Percentiles rank a stretch among this genome's conserved stretches.
Evolutionary conservation across 1,140 invertebrate genomes (phyloP).

Genomic region (Stegodyphus dumicola): DNA sequence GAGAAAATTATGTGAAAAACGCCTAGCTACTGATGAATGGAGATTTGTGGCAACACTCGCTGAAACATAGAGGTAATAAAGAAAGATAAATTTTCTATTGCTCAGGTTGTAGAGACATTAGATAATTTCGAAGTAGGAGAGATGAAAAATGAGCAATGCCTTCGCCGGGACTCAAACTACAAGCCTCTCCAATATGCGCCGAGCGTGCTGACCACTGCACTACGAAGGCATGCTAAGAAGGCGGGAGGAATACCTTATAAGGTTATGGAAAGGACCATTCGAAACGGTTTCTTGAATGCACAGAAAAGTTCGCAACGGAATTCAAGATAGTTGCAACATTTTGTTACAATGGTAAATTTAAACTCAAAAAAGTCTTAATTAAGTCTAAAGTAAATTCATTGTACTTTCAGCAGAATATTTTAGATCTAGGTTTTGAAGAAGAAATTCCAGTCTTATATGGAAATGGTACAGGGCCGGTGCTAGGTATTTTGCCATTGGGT

Average conservation of each 20-base stretch:
- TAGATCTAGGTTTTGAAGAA: too few relatives aligned
- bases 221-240: too few relatives aligned
- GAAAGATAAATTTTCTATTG: background rate
- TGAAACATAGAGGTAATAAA: background rate
- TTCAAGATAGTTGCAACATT: background rate
- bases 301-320: background rate
- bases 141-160: too few relatives aligned
- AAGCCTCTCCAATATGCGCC: too few relatives aligned
- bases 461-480: background rate
- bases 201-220: too few relatives aligned
- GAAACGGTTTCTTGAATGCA: background rate
- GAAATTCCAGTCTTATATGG: too few relatives aligned
- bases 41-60: background rate
- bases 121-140: too few relatives aligned
- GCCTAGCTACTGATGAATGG: background rate
- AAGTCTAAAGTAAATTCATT: background rate
- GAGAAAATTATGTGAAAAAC: background rate
- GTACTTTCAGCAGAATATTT: background rate
- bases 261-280: background rate
- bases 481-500: too few relatives aligned
- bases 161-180: too few relatives aligned
- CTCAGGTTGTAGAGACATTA: too few relatives aligned
- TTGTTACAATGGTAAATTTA: background rate
- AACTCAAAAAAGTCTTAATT: background rate
- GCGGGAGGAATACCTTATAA: too few relatives aligned